phyloP scores from a whole-genome alignment of 1,140 invertebrate genomes.

The Neodiprion fabricii region DNA sequence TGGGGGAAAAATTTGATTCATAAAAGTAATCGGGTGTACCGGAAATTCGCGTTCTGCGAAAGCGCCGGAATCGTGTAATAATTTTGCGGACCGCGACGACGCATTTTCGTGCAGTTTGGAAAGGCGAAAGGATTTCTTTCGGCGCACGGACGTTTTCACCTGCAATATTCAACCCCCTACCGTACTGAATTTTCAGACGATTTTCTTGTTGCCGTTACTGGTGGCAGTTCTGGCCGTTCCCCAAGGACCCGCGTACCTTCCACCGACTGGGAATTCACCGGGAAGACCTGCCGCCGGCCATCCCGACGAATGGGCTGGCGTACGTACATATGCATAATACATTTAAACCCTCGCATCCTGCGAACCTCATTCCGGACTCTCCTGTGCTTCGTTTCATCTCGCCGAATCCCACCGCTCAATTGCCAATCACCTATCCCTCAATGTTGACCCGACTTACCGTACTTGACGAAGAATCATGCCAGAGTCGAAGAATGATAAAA shows the following conservation, averaged over 20 bases:
- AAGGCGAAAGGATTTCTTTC: background rate
- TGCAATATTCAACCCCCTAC: background rate
- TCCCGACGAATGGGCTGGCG: slow-evolving; percentile 58
- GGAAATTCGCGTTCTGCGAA: background rate
- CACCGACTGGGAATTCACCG: slow-evolving; percentile 52
- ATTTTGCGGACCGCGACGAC: background rate
- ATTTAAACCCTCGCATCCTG: background rate
- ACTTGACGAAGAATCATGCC: too few species aligned
- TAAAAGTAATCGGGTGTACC: background rate
- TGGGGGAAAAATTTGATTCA: background rate
- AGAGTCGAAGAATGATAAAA: too few species aligned
- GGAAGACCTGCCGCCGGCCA: slow-evolving; percentile 44
- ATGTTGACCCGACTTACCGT: too few species aligned
- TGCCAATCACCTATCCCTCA: too few species aligned
- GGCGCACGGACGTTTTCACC: background rate
- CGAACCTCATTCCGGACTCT: too few species aligned
- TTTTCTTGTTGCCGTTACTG: slow-evolving; percentile 48
- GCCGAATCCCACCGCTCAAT: too few species aligned
- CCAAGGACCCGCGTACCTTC: slow-evolving; percentile 64
- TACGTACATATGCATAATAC: slow-evolving; percentile 35
- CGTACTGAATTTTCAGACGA: slow-evolving; percentile 33
- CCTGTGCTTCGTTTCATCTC: too few species aligned
- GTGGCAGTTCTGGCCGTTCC: slow-evolving; percentile 51
- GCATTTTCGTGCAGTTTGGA: background rate
- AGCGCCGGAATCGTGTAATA: background rate